phyloP scores from a whole-genome alignment of 2,888 invertebrate genomes.

The Pasiphila rectangulata region DNA sequence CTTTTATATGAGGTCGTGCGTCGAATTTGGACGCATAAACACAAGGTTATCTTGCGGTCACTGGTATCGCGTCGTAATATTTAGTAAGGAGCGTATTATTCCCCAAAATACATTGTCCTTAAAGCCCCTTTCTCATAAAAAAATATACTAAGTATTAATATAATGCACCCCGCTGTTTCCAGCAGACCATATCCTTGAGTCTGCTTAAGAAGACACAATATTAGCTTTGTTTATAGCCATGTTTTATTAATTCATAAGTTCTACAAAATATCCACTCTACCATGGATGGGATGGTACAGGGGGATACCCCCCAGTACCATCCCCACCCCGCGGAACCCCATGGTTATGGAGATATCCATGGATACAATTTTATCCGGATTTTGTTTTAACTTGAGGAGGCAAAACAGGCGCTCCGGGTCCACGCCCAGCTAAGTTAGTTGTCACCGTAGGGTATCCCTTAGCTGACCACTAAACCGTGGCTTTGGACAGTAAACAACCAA shows the following conservation, averaged over 20 bases:
- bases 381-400: too few relatives aligned
- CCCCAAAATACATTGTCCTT: constrained; percentile 34
- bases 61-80: constrained; percentile 21
- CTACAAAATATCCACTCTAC: background rate
- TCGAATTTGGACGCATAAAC: constrained; percentile 16
- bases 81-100: constrained; percentile 33
- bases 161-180: constrained; percentile 31
- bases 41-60: constrained; percentile 12
- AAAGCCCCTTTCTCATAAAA: constrained; percentile 33
- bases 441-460: too few relatives aligned
- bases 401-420: too few relatives aligned
- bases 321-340: too few relatives aligned
- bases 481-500: too few relatives aligned
- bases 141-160: constrained; percentile 38
- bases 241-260: background rate
- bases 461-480: too few relatives aligned
- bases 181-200: constrained; percentile 26
- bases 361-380: too few relatives aligned
- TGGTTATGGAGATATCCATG: too few relatives aligned
- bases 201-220: constrained; percentile 26
- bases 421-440: too few relatives aligned
- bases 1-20: constrained; percentile 21
- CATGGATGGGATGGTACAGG: too few relatives aligned
- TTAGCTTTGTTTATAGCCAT: constrained; percentile 1
- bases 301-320: too few relatives aligned